These are phyloP conservation scores for Seira musarum DNA, from an alignment of 2,888 invertebrate species.

Conservation along the genomic window DNA sequence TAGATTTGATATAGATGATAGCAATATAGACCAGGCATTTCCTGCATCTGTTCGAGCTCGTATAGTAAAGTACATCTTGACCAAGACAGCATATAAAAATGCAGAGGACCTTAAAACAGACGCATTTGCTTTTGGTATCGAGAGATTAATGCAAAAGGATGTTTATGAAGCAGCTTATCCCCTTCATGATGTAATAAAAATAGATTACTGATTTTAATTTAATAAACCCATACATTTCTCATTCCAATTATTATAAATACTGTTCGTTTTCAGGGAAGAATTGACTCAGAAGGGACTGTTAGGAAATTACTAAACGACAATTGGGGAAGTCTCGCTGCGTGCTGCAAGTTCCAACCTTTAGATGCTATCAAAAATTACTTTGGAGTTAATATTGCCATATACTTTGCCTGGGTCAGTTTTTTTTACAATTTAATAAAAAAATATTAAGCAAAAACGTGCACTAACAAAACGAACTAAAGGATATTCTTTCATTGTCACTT, in stretches of 20 bases:
- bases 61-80: constrained; percentile 92
- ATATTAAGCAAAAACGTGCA: no score
- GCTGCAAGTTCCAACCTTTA: constrained; percentile 87
- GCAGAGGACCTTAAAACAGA: constrained; percentile 76
- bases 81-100: constrained; percentile 82
- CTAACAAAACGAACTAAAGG: no score
- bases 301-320: constrained; percentile 82
- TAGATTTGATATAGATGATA: constrained; percentile 54
- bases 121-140: constrained; percentile 86
- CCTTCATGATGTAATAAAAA: constrained; percentile 82
- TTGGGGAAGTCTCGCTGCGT: constrained; percentile 86
- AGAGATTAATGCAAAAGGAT: constrained; percentile 81
- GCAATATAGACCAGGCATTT: constrained; percentile 77
- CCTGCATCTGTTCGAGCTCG: constrained; percentile 87
- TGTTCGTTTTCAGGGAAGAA: constrained; percentile 30
- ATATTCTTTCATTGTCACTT: no score
- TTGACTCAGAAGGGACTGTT: constrained; percentile 74
- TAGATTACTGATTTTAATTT: not conserved
- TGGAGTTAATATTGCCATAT: constrained; percentile 90
- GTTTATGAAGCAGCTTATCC: constrained; percentile 88
- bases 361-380: constrained; percentile 92
- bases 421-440: no score
- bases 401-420: constrained; percentile 96
- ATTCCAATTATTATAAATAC: not conserved
- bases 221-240: not conserved